Base-by-base conservation (phyloP, 2,888 invertebrate genomes). In the Pseudococcus jackbeardsleyi region DNA sequence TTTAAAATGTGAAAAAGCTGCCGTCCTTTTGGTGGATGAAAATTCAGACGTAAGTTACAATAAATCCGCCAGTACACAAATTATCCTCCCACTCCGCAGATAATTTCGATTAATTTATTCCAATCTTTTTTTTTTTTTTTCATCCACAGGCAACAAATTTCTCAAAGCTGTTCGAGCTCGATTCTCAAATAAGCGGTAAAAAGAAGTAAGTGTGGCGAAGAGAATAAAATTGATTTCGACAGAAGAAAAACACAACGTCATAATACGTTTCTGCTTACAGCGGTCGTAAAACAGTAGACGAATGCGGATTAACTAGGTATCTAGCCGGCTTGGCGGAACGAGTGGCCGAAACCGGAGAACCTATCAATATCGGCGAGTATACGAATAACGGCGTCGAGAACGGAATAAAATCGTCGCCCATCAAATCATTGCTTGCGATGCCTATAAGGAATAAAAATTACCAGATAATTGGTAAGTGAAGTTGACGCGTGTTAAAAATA, bases 1-100 rank as follows among this genome's bases (percentile, higher is more conserved):
- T 59, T 91, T 93, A 54, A 92, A 92, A 90, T 93, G 93, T 90
- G 93, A 93, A 89, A 90, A 92, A 39, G 93, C 93, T 77, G 92
- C 93, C 5, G 92, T 93, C 2, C 90, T 93, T 50, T 91, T 93
- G 12, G 90, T 92, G 46, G 93, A 93, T 89, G 92, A 92, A 79
- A 91, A 90, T 17, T 90, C 90, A 12, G 89, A 90, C 89, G 90
- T 90, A 89, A 89, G 68, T 86, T 86, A 19, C 26, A 33, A 64
- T 1, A 19, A 33, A 33, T 72, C 12, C 5, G 26, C 26, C 33
- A 11, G 2, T 42, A 4, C 15, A 42, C 64, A 17, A 15, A 15
- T 15, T 50, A 50, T 50, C 26, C 3, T 2, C 26, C 3, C 26
- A 33, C 26, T 33, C 26, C 26, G 26, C 26, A 33, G 1, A 33